Percentiles rank a stretch among this genome's conserved stretches.
These are phyloP conservation scores for Ctenopoma kingsleyae DNA, from an alignment of 2,797 vertebrate genomes.

Conservation along the genomic window DNA sequence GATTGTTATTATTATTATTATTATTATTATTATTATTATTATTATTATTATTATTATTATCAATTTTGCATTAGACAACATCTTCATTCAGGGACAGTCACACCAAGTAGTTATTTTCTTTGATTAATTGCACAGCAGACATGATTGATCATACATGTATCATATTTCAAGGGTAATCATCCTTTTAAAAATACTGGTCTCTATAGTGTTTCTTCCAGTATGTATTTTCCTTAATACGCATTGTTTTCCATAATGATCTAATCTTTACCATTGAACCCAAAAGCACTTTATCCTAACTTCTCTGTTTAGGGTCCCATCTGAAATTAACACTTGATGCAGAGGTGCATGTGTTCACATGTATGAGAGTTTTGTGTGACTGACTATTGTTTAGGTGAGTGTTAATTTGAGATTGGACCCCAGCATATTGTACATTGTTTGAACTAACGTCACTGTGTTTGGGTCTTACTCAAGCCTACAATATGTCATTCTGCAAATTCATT, in stretches of 20 bases:
- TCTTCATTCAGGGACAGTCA: slow-evolving; percentile 76
- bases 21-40: slow-evolving; percentile 49
- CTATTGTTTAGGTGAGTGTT: slow-evolving; percentile 15
- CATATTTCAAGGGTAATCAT: slow-evolving; percentile 16
- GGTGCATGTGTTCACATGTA: slow-evolving; percentile 11
- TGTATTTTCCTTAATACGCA: slow-evolving; percentile 32
- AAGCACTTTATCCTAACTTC: slow-evolving; percentile 21
- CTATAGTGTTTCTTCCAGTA: slow-evolving; percentile 20
- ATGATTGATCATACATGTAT: neutral
- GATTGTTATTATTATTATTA: slow-evolving; percentile 54
- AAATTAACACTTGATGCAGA: slow-evolving; percentile 35
- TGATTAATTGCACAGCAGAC: slow-evolving; percentile 14
- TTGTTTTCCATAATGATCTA: slow-evolving; percentile 23
- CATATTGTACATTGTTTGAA: slow-evolving; percentile 12
- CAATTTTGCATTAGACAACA: slow-evolving; percentile 58
- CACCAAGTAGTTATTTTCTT: slow-evolving; percentile 35
- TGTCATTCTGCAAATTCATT: slow-evolving; percentile 26
- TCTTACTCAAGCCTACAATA: slow-evolving; percentile 10
- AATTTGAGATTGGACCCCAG: slow-evolving; percentile 40
- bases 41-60: slow-evolving; percentile 55
- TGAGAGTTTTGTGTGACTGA: slow-evolving; percentile 10
- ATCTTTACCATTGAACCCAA: slow-evolving; percentile 17
- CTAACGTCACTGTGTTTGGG: slow-evolving; percentile 34
- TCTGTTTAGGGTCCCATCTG: slow-evolving; percentile 29
- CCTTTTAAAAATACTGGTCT: slow-evolving; percentile 5